Evolutionary conservation across 1,140 invertebrate genomes (phyloP).

Genomic region (Aporrectodea caliginosa): DNA sequence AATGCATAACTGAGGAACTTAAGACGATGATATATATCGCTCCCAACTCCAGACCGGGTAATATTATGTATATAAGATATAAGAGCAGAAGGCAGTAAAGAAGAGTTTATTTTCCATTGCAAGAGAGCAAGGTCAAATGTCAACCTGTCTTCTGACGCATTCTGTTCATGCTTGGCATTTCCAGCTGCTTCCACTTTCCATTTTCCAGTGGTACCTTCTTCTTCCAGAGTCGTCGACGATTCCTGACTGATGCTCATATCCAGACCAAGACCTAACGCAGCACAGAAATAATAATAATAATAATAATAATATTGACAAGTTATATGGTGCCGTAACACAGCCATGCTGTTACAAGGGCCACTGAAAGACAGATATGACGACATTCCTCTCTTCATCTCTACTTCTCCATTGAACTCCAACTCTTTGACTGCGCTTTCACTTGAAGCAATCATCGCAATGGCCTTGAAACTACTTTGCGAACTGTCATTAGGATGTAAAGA

Average conservation of each 20-base stretch:
- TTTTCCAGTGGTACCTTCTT: background rate
- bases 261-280: background rate
- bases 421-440: too few species aligned
- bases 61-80: background rate
- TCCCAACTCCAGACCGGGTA: background rate
- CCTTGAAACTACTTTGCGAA: too few species aligned
- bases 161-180: background rate
- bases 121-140: background rate
- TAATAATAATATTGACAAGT: too few species aligned
- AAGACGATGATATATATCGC: background rate
- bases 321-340: too few species aligned
- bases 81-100: background rate
- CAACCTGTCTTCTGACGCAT: background rate
- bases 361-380: too few species aligned
- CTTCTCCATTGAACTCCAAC: too few species aligned
- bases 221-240: background rate
- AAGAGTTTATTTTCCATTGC: too few species aligned
- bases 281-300: background rate
- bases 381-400: too few species aligned
- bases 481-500: too few species aligned
- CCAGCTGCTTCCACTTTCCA: background rate
- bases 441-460: too few species aligned
- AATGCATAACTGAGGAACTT: background rate
- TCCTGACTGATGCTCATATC: background rate
- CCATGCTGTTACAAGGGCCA: too few species aligned